phyloP scores from a whole-genome alignment of 2,888 invertebrate species.

The Gari tellinella region DNA sequence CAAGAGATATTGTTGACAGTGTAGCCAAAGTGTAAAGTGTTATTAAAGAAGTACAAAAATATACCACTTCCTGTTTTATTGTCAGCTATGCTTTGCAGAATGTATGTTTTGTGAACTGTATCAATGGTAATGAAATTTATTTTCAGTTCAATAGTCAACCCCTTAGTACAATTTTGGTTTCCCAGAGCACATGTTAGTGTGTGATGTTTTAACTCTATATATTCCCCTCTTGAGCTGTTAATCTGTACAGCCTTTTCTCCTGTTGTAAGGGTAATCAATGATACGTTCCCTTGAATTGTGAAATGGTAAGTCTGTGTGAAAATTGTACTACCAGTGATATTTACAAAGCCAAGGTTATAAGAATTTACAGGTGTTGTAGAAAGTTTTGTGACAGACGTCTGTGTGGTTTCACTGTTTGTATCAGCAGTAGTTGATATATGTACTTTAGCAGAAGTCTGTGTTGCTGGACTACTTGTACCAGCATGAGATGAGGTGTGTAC shows the following conservation, averaged over 20 bases:
- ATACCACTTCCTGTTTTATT: not conserved
- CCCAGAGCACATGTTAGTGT: not conserved
- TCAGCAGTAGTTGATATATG: not conserved
- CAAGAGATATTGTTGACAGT: not conserved
- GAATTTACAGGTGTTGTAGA: not conserved
- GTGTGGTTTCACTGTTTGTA: not conserved
- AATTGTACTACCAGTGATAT: slow-evolving; percentile 4
- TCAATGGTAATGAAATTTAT: slow-evolving; percentile 6
- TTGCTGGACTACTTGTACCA: not conserved
- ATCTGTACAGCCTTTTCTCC: slow-evolving; percentile 4
- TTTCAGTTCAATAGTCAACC: slow-evolving; percentile 5
- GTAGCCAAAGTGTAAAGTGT: slow-evolving; percentile 11
- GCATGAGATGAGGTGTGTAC: not conserved
- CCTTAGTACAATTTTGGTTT: not conserved
- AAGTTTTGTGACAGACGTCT: not conserved
- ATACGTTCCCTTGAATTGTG: slow-evolving; percentile 2
- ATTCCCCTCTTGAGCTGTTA: slow-evolving; percentile 1
- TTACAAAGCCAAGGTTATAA: slow-evolving; percentile 1
- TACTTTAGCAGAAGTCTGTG: not conserved
- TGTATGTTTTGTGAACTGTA: not conserved
- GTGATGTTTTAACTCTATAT: slow-evolving; percentile 6
- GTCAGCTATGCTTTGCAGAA: not conserved
- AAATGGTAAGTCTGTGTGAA: not conserved
- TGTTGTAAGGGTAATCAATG: not conserved
- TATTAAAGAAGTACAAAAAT: slow-evolving; percentile 12